Evolutionary conservation across 1,140 invertebrate species (phyloP).

Genomic region (Periplaneta americana): DNA sequence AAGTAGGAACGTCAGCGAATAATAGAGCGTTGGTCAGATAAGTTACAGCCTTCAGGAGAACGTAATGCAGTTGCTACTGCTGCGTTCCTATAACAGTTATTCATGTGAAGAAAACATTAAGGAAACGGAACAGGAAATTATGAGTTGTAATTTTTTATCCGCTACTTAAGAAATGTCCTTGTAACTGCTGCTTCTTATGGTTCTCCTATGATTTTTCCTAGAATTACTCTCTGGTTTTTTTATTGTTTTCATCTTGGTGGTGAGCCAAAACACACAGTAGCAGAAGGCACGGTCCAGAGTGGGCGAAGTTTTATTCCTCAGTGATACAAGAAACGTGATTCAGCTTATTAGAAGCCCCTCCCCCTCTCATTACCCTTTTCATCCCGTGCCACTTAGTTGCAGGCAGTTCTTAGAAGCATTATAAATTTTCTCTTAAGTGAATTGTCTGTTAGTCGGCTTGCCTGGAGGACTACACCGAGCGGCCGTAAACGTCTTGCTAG

Average conservation of each 20-base stretch:
- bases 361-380: neutral
- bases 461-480: neutral
- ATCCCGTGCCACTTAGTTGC: neutral
- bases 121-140: neutral
- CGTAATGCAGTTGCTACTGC: no score
- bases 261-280: neutral
- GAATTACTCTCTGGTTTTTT: neutral
- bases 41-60: no score
- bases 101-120: neutral
- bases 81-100: neutral
- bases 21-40: no score
- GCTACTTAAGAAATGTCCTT: neutral
- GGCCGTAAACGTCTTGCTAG: neutral
- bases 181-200: neutral
- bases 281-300: neutral
- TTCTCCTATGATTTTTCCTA: neutral
- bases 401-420: neutral
- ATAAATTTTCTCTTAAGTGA: neutral
- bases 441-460: neutral
- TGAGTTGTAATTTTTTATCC: neutral
- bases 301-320: neutral
- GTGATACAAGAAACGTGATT: neutral
- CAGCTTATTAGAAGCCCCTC: neutral
- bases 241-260: neutral
- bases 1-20: no score